Percentiles rank a stretch among this genome's conserved stretches.
phyloP scores from a whole-genome alignment of 2,888 invertebrate species.

The Pecten maximus region DNA sequence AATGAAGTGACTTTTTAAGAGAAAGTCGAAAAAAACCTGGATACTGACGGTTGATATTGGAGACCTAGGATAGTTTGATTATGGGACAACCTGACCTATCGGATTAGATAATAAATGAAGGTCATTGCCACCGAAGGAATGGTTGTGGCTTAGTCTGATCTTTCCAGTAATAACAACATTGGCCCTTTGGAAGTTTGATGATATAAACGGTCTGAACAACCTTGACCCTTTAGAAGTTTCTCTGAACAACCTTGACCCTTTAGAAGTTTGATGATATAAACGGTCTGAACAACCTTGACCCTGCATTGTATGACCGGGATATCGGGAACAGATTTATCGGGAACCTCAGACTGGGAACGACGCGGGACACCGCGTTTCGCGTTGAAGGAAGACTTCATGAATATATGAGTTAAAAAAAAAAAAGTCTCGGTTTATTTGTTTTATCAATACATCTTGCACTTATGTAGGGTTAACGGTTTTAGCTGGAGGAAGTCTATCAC shows the following conservation, averaged over 20 bases:
- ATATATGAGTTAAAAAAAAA: slow-evolving; percentile 7
- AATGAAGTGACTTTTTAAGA: no score
- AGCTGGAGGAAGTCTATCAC: slow-evolving; percentile 11
- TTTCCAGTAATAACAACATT: no score
- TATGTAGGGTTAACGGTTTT: slow-evolving; percentile 1
- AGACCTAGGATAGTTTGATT: no score
- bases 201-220: background rate
- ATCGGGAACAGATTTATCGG: background rate
- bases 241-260: background rate
- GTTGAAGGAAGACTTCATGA: slow-evolving; percentile 6
- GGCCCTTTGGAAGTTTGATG: no score
- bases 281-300: background rate
- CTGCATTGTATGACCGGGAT: background rate
- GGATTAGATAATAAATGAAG: no score
- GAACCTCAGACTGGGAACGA: background rate
- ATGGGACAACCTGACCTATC: no score
- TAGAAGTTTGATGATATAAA: background rate
- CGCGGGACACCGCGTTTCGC: background rate
- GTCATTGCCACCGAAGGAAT: no score
- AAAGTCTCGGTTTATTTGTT: background rate
- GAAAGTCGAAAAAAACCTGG: no score
- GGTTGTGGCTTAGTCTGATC: no score
- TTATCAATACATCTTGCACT: slow-evolving; percentile 23
- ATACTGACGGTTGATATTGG: no score
- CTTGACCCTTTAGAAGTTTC: background rate